Evolutionary conservation across 2,888 invertebrate genomes (phyloP).

Genomic region (Ichneumoninae sp.): DNA sequence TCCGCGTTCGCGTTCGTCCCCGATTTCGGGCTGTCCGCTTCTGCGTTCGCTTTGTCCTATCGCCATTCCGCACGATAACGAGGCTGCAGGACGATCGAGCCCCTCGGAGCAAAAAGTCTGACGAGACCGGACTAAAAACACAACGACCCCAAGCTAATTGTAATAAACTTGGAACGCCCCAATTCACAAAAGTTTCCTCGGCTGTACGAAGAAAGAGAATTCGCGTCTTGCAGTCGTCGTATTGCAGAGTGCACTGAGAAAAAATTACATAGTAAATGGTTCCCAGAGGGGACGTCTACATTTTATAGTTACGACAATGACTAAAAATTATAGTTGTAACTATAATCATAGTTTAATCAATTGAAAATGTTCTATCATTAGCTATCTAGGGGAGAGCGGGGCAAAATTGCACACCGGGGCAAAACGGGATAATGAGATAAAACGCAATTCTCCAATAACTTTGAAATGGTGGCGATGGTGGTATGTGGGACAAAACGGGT

Average conservation of each 20-base stretch:
- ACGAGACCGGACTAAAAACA: background rate
- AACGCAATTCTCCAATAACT: too few species aligned
- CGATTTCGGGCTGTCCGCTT: constrained; percentile 21
- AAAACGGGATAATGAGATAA: too few species aligned
- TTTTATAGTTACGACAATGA: too few species aligned
- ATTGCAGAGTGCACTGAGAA: background rate
- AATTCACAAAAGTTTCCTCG: background rate
- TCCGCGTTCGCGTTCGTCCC: constrained; percentile 16
- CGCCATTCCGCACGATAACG: constrained; percentile 3
- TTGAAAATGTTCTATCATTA: too few species aligned
- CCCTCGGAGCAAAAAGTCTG: background rate
- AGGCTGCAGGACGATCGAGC: background rate
- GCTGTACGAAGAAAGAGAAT: background rate
- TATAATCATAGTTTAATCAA: too few species aligned
- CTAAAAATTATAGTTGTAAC: too few species aligned
- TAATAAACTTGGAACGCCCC: background rate
- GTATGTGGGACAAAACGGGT: too few species aligned
- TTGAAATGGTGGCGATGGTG: too few species aligned
- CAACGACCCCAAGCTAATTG: background rate
- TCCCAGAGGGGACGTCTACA: too few species aligned
- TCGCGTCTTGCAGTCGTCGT: background rate
- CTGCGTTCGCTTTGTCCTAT: constrained; percentile 17
- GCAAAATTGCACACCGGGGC: too few species aligned
- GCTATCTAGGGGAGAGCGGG: too few species aligned
- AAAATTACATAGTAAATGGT: too few species aligned